Evolutionary conservation across 2,888 invertebrate species (phyloP).

Genomic region (Apantesis nais): DNA sequence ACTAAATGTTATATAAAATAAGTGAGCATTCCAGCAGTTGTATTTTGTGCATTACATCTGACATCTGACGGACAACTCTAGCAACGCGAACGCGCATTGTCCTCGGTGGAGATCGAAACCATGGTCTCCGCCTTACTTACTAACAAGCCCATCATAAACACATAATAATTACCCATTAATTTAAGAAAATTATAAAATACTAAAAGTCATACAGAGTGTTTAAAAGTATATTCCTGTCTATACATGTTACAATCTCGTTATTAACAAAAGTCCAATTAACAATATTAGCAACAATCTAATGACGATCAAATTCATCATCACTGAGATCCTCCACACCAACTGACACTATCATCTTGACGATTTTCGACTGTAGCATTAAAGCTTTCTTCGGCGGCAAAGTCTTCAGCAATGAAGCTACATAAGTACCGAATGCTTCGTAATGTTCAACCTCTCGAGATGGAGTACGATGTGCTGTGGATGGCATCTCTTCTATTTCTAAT

Average conservation of each 20-base stretch:
- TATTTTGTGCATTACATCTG: too few species aligned
- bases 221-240: neutral
- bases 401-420: slow-evolving; percentile 16
- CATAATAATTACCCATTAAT: too few species aligned
- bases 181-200: neutral
- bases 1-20: too few species aligned
- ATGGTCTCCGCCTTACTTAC: too few species aligned
- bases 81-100: too few species aligned
- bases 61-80: too few species aligned
- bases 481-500: neutral
- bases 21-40: too few species aligned
- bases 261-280: neutral
- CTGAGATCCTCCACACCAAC: slow-evolving; percentile 1
- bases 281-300: neutral
- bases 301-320: neutral
- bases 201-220: neutral
- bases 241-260: neutral
- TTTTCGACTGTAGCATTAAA: slow-evolving; percentile 12
- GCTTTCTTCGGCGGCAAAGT: slow-evolving; percentile 14
- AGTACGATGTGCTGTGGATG: neutral
- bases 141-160: too few species aligned
- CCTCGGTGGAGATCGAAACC: too few species aligned
- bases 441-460: neutral
- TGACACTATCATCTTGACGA: slow-evolving; percentile 11
- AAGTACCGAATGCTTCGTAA: slow-evolving; percentile 12